A percentile compares a stretch with the other conserved stretches of the same genome.
Evolutionary conservation across 2,888 invertebrate species (phyloP).

Genomic region (Phaonia tiefii): DNA sequence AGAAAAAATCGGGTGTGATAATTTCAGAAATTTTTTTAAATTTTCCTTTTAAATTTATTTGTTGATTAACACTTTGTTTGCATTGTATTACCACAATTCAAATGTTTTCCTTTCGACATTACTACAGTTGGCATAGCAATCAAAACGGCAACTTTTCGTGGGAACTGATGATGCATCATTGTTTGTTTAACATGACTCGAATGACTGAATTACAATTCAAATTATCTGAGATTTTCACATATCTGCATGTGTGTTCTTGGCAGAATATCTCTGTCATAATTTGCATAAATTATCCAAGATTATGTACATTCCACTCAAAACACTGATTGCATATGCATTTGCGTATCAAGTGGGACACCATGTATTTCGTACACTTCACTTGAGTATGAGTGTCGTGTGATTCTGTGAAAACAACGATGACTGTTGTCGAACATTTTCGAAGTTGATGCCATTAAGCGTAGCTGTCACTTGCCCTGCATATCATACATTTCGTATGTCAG

Average conservation of each 20-base stretch:
- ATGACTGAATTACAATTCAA: background rate
- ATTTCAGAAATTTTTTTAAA: no score
- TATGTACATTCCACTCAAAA: background rate
- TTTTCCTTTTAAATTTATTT: no score
- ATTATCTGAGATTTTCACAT: background rate
- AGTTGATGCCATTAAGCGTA: conserved; percentile 21
- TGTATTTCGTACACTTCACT: background rate
- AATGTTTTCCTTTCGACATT: no score
- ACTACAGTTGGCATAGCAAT: no score
- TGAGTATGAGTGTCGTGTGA: background rate
- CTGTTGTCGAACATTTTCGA: conserved; percentile 19
- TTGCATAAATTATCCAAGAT: conserved; percentile 14
- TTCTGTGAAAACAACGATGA: background rate
- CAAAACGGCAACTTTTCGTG: no score
- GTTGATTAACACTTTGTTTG: no score
- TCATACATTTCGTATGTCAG: conserved; percentile 5
- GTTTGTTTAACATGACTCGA: no score
- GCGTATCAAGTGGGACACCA: no score
- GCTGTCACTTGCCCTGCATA: background rate
- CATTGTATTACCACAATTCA: no score
- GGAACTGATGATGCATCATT: no score
- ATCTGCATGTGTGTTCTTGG: background rate
- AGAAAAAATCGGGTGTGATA: no score
- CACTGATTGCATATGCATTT: background rate
- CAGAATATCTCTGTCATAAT: background rate